A percentile compares a stretch with the other conserved stretches of the same genome.
Evolutionary conservation across 2,113 vertebrate species (phyloP).

Genomic region (Dolichallabes microphthalmus): DNA sequence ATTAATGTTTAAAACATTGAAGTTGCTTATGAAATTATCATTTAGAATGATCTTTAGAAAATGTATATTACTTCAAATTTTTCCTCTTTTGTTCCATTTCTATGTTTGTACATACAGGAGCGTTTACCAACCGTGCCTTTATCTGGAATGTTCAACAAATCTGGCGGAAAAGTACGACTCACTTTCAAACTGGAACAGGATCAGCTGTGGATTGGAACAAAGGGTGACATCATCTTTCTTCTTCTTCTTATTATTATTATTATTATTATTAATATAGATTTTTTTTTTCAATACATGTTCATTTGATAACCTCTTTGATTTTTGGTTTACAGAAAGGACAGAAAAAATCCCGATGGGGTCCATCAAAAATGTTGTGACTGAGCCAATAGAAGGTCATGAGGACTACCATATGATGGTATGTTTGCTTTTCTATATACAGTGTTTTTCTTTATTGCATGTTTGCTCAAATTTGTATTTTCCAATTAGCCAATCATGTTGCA

Average conservation of each 20-base stretch:
- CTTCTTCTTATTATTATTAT: neutral
- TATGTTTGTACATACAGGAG: conserved; percentile 74
- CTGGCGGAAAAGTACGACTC: conserved; percentile 93
- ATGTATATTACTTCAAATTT: neutral
- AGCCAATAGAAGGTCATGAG: conserved; percentile 96
- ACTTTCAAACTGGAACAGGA: conserved; percentile 99
- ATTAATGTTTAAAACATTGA: neutral
- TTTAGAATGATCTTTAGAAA: neutral
- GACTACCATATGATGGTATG: conserved; percentile 98
- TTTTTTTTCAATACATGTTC: neutral
- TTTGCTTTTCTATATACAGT: neutral
- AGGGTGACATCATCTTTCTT: conserved; percentile 76
- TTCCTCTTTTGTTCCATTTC: neutral
- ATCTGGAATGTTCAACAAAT: conserved; percentile 98
- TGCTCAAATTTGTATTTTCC: neutral
- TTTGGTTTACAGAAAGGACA: conserved; percentile 83
- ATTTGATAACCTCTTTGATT: neutral
- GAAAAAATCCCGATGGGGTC: conserved; percentile 99
- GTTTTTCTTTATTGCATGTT: neutral
- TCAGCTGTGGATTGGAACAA: conserved; percentile 98
- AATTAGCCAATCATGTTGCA: neutral
- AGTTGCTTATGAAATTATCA: neutral
- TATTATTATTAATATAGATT: neutral
- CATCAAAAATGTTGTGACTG: conserved; percentile 98
- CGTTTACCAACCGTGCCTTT: conserved; percentile 94